A percentile compares a stretch with the other conserved stretches of the same genome.
Conservation (phyloP, 1,140 invertebrate species). For the Drosophila persimilis region DNA sequence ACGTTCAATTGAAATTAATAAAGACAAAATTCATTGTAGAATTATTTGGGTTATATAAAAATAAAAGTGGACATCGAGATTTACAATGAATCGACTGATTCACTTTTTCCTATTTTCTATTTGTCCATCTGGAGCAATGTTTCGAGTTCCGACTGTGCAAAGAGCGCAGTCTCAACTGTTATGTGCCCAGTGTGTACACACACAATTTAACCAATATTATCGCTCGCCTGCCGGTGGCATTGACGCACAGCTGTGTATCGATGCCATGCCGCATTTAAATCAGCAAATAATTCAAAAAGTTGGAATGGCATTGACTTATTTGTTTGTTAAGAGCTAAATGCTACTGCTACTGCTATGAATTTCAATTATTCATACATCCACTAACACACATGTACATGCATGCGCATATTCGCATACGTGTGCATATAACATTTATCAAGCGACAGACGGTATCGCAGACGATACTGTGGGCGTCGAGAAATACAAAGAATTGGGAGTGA, state of each 20-base stretch:
- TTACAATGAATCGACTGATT: slow-evolving; percentile 6
- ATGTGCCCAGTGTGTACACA: slow-evolving; percentile 45
- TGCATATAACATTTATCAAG: slow-evolving; percentile 17
- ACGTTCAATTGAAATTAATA: slow-evolving; percentile 51
- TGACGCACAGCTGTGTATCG: slow-evolving; percentile 10
- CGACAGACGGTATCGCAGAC: slow-evolving; percentile 47
- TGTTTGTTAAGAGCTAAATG: slow-evolving; percentile 17
- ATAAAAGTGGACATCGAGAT: too few species aligned
- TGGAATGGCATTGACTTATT: slow-evolving; percentile 56
- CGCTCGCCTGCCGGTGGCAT: slow-evolving; percentile 11
- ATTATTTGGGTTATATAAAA: not conserved
- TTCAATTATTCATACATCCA: slow-evolving; percentile 8
- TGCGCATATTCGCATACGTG: not conserved
- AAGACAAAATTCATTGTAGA: slow-evolving; percentile 6
- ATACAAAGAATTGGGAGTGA: slow-evolving; percentile 18
- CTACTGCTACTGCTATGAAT: slow-evolving; percentile 15
- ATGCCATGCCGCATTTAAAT: slow-evolving; percentile 52
- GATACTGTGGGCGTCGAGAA: slow-evolving; percentile 38
- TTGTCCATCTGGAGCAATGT: not conserved
- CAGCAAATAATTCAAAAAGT: slow-evolving; percentile 32
- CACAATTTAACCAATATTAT: slow-evolving; percentile 7
- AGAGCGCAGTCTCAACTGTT: slow-evolving; percentile 15
- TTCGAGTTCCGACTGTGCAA: slow-evolving; percentile 4
- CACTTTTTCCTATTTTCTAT: not conserved
- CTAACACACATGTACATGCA: slow-evolving; percentile 1